phyloP scores from a whole-genome alignment of 2,888 invertebrate species.

The Lumbricus terrestris region DNA sequence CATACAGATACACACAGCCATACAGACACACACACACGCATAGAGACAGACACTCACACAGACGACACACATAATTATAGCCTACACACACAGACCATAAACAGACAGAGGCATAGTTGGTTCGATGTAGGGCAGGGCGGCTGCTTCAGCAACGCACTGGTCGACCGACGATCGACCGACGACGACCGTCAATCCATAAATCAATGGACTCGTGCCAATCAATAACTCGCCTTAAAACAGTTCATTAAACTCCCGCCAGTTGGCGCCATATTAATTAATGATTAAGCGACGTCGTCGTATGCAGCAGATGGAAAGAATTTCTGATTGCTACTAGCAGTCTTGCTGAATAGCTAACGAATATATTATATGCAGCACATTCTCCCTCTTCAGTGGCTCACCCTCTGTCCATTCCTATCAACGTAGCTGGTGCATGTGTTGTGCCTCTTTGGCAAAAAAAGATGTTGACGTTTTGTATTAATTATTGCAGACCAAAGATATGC shows the following conservation, averaged over 20 bases:
- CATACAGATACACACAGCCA: not conserved
- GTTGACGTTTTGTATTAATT: not conserved
- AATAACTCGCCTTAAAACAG: not conserved
- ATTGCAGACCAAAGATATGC: not conserved
- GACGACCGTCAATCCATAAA: not conserved
- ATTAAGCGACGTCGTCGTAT: not conserved
- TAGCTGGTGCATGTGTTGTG: not conserved
- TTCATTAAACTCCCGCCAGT: not conserved
- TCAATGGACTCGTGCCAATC: not conserved
- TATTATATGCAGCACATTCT: not conserved
- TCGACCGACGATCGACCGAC: not conserved
- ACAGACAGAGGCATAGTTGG: not conserved
- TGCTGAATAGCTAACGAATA: no score
- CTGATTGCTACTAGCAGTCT: not conserved
- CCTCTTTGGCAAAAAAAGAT: not conserved
- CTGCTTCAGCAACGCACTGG: not conserved
- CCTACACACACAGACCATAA: not conserved
- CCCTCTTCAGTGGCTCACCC: not conserved
- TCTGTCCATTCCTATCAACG: not conserved
- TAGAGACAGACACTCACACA: no score
- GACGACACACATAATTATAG: no score
- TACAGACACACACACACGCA: no score
- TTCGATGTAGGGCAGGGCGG: not conserved
- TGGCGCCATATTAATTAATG: not conserved
- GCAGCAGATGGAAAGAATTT: not conserved